A percentile compares a stretch with the other conserved stretches of the same genome.
These are phyloP conservation scores for Clinocottus analis DNA, from an alignment of 2,113 vertebrate species.

Conservation along the genomic window DNA sequence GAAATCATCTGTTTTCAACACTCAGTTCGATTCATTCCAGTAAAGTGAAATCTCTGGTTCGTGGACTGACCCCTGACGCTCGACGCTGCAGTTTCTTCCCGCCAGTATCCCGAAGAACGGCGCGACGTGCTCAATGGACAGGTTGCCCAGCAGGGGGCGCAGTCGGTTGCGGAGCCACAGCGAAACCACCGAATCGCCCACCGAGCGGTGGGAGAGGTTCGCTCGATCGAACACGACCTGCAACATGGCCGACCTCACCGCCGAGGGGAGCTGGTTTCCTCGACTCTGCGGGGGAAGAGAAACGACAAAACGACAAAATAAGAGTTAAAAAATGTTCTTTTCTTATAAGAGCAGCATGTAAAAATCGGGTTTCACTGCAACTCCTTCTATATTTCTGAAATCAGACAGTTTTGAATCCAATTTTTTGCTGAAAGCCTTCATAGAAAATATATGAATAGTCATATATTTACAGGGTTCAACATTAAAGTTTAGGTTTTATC, in stretches of 20 bases:
- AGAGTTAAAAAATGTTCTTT: no score
- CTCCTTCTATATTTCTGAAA: neutral
- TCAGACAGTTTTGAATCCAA: neutral
- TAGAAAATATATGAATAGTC: no score
- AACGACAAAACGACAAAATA: neutral
- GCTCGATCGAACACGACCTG: conserved; percentile 76
- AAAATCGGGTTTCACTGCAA: no score
- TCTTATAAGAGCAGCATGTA: no score
- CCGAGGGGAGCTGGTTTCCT: neutral
- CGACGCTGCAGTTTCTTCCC: conserved; percentile 67
- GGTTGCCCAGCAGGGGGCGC: conserved; percentile 62
- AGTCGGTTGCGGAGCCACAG: conserved; percentile 74
- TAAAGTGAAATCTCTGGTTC: neutral
- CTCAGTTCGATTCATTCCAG: neutral
- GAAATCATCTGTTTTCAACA: neutral
- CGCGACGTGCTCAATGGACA: conserved; percentile 52
- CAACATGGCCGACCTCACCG: conserved; percentile 73
- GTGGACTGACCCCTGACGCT: conserved; percentile 62
- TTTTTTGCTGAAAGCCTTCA: neutral
- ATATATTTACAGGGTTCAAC: neutral
- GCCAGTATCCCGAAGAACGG: conserved; percentile 69
- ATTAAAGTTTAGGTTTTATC: neutral
- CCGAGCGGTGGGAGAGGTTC: conserved; percentile 64
- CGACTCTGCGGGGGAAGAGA: conserved; percentile 38
- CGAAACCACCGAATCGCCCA: conserved; percentile 55